Base-by-base conservation (phyloP, 2,797 vertebrate species). In the Chiroxiphia lanceolata region DNA sequence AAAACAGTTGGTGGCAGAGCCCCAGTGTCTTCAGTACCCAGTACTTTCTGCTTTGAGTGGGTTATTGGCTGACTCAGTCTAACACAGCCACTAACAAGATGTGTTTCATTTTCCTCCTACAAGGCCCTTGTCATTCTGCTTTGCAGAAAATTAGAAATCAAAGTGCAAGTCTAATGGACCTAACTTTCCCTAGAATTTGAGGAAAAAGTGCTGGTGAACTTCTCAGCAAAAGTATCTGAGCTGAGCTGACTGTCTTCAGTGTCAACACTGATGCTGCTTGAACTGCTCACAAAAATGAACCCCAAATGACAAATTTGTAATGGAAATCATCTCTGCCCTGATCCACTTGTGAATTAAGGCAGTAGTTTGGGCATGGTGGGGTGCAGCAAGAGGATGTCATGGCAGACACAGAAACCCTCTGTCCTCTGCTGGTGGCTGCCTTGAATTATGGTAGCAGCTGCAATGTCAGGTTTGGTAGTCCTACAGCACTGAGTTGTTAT, bases 281-380 rank as follows among this genome's bases (percentile, higher is more conserved):
- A 83, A 48, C 20, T 71, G 14, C 38, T 67, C 48, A 31, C 34
- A 75, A 51, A 86, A 51, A 31, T 78, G 47, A 85, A 60, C 14
- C 57, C 38, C 63, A 69, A 25, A 65, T 29, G 9, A 21, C 17
- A 18, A 0, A 0, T 48, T 67, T 57, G 19, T 20, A 36, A 31
- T 42, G 14, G 48, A 67, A 79, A 16, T 45, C 6, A 21, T n/a
- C 20, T 51, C 31, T 54, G 21, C 13, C 29, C 11, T 69, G 53
- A 47, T 25, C 21, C 11, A 29, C 16, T 29, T 47, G 23, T 61
- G 40, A 71, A 53, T 47, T 69, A 59, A 17, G 25, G 36, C n/a
- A 42, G 38, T 26, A 33, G 19, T 72, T 40, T 54, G 29, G 54
- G 27, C 26, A 47, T 1, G 56, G 13, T 0, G 0, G 18, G 11